Evolutionary conservation across 2,888 invertebrate genomes (phyloP), one percentile per base, ranked within the genome.

Genomic region (Xylota sylvarum): DNA sequence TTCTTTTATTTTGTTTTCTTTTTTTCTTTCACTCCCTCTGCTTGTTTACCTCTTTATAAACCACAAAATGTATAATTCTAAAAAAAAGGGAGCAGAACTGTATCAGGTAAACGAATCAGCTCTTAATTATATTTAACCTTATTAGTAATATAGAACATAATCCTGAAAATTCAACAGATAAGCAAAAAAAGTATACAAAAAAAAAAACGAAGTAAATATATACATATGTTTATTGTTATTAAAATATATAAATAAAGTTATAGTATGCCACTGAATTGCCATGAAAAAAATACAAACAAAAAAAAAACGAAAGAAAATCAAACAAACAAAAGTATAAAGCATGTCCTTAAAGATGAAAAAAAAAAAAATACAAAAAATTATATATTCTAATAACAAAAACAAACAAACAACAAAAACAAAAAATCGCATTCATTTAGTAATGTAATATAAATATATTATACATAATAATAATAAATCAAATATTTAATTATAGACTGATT

Each of bases 401-500:
- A 23, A 23, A 23, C 23, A n/a, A 69, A 65, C 30, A 43, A 52
- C 23, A 67, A 50, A 60, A 60, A 65, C n/a, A 14, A 37, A 60
- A 70, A 50, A 43, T 58, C 74, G 69, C 77, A 78, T 87, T 78
- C 73, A 79, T 79, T 65, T 70, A 79, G 72, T 23, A 79, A 74
- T 87, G 82, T 83, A 87, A 87, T 74, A 82, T 82, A 78, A 80
- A 76, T 64, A 76, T 64, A 81, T 64, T 43, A 78, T 56, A 37
- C 46, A 67, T 78, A 70, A 43, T 58, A 73, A 60, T 82, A 69
- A 77, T 84, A 88, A 88, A 79, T 81, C 81, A 87, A 87, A 88
- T 84, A 87, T 92, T 92, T 92, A 91, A 92, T 92, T 91, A 92
- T 92, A 92, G 92, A 92, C 92, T 92, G 92, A 92, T 92, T 92